Evolutionary conservation across 2,113 vertebrate genomes (phyloP).

Genomic region (Malurus alboscapulatus): DNA sequence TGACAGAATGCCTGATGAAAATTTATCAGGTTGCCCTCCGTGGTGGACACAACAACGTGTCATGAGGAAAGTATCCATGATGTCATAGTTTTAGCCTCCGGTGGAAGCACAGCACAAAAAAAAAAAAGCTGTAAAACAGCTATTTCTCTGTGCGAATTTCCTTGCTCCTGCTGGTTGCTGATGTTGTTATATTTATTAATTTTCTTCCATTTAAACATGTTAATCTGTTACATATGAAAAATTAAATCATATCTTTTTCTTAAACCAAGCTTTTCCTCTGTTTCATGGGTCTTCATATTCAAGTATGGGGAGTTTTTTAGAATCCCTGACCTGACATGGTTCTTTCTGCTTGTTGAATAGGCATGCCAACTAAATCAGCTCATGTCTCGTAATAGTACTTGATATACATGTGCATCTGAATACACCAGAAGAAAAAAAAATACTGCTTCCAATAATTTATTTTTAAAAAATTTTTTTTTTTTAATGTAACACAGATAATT

Average conservation of each 20-base stretch:
- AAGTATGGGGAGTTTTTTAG: rapidly evolving
- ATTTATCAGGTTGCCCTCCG: not conserved
- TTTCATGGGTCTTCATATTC: not conserved
- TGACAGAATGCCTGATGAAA: not conserved
- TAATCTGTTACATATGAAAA: not conserved
- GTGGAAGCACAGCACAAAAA: not conserved
- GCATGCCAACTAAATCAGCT: not conserved
- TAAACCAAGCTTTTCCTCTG: not conserved
- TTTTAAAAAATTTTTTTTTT: not conserved
- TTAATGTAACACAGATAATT: not conserved
- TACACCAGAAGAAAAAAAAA: not conserved
- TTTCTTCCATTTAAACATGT: not conserved
- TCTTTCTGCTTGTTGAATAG: not conserved
- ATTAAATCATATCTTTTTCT: not conserved
- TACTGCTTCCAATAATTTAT: not conserved
- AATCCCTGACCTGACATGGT: not conserved
- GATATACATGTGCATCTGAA: not conserved
- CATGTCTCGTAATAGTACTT: not conserved
- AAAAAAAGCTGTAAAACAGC: not conserved
- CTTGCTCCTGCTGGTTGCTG: not conserved
- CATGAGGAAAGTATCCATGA: not conserved
- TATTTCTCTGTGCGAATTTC: not conserved
- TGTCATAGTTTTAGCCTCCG: not conserved
- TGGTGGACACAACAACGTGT: not conserved
- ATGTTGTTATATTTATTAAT: not conserved